A percentile compares a stretch with the other conserved stretches of the same genome.
These are phyloP conservation scores for Elysia chlorotica DNA, from an alignment of 1,140 invertebrate species.

Conservation along the genomic window DNA sequence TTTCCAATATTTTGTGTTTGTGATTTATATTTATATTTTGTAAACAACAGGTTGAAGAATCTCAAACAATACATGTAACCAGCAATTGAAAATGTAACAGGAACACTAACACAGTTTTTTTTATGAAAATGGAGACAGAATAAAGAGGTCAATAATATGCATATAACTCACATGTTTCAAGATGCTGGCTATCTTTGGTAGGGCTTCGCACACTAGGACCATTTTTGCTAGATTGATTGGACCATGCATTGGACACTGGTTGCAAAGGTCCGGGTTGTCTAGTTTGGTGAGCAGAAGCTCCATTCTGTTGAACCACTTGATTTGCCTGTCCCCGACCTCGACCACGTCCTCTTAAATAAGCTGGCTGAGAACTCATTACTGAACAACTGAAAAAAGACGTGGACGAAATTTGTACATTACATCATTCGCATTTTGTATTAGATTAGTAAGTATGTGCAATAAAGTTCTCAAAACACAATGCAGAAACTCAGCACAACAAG, in stretches of 20 bases:
- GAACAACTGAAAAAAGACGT: not conserved
- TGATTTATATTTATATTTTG: not conserved
- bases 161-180: constrained; percentile 14
- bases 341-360: not conserved
- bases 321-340: constrained; percentile 1
- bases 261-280: not conserved
- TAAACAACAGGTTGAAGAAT: not conserved
- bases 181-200: constrained; percentile 2
- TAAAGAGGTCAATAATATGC: not conserved
- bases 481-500: not conserved
- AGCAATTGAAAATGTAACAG: not conserved
- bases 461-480: too few species aligned
- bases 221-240: not conserved
- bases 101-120: not conserved
- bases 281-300: not conserved
- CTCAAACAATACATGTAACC: not conserved
- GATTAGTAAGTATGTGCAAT: too few species aligned
- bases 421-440: not conserved
- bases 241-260: not conserved
- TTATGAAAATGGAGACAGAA: not conserved
- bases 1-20: not conserved
- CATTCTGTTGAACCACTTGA: not conserved
- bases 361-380: constrained; percentile 13
- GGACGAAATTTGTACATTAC: not conserved
- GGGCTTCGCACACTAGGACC: constrained; percentile 3